Base-by-base conservation (phyloP, 2,113 vertebrate genomes). In the Heloderma charlesbogerti region DNA sequence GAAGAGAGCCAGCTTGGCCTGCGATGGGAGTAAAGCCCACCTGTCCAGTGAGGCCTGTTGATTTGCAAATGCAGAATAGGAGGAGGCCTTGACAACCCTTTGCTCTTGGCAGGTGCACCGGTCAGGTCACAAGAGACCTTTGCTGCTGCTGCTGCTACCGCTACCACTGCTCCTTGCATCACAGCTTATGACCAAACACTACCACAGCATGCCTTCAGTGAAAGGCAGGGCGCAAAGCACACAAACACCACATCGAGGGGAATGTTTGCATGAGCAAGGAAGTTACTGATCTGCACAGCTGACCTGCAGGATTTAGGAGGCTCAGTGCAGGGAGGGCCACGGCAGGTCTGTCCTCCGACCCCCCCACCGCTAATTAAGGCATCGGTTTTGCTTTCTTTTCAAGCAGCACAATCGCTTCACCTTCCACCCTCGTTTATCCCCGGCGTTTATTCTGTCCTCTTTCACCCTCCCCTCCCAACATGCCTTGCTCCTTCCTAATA, bases 231-330 rank as follows among this genome's bases (percentile, higher is more conserved):
- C 16, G 27, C 54, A 79, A n/a, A 60, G 75, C 74, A 45, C 57
- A 88, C 12, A 51, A 25, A 29, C 37, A 29, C 78, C 60, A 71
- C 63, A 31, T 69, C 87, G 9, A 82, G n/a, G 45, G 45, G 25
- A 78, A 88, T 51, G 25, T 89, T 89, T 57, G 48, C 88, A 51
- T 66, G 71, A 57, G 78, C 29, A 31, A 66, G 40, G 75, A 84
- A 63, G 83, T 25, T 8, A 43, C 82, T 84, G 40, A 18, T 66
- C 40, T 67, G 20, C 67, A 45, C 29, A 40, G 43, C 43, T 69
- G 69, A 31, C 29, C 45, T 37, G 45, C 45, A 86, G 34, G 31
- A 22, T 86, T 87, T 66, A 22, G 34, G 66, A 20, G 48, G 45
- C 3, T 12, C 6, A 15, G 31, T 16, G 87, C 60, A 69, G 15